A percentile compares a stretch with the other conserved stretches of the same genome.
Evolutionary conservation across 2,113 vertebrate species (phyloP).

Genomic region (Dicrurus megarhynchus): DNA sequence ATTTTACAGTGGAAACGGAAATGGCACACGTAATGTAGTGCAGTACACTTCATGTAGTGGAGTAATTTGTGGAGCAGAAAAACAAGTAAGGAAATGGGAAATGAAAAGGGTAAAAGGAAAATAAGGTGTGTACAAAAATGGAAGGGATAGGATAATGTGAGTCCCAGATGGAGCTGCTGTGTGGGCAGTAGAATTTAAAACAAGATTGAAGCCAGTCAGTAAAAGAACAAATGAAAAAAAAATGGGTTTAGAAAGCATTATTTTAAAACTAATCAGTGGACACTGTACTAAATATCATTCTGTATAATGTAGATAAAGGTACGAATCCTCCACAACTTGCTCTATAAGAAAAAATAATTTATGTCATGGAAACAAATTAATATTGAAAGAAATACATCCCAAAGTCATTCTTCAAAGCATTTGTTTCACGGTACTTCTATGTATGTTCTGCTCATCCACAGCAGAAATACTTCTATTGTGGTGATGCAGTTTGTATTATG

Average conservation of each 20-base stretch:
- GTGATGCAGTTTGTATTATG: neutral
- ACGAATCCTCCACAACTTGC: neutral
- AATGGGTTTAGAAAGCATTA: neutral
- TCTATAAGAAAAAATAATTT: neutral
- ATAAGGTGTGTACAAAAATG: neutral
- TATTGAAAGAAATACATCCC: neutral
- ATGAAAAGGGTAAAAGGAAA: neutral
- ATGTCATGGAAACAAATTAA: neutral
- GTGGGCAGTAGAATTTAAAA: neutral
- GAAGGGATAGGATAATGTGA: neutral
- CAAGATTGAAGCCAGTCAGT: neutral
- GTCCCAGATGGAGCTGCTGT: neutral
- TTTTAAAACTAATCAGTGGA: neutral
- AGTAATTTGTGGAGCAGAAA: neutral
- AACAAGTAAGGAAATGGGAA: neutral
- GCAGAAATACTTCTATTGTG: neutral
- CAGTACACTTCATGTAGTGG: rapidly evolving
- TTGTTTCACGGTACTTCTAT: neutral
- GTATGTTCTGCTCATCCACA: neutral
- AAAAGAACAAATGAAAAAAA: neutral
- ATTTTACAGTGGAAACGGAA: neutral
- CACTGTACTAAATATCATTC: neutral
- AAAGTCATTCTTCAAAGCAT: neutral
- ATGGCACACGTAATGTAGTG: neutral
- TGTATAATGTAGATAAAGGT: neutral